Evolutionary conservation across 2,888 invertebrate species (phyloP), one percentile per base, ranked within the genome.

Genomic region (Aplocera efformata): DNA sequence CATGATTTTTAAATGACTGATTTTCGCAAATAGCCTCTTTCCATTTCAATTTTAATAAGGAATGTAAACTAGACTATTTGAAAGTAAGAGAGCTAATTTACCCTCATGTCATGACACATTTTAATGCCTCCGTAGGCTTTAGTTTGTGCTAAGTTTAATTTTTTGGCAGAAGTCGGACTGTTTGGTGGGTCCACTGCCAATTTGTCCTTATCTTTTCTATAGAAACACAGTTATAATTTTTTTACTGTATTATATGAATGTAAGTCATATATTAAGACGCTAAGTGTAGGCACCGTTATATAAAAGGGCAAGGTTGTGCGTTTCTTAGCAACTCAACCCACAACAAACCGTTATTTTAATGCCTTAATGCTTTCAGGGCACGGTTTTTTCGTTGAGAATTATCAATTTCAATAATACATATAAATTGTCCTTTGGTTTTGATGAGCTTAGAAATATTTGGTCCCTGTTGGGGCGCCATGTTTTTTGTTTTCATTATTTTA

Each of bases 241-340:
- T 27, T 32, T 33, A 8, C 11, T 29, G 22, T 39, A 26, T 8
- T 25, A 8, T 8, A 33, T 20, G 21, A 21, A 13, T 25, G 22
- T 30, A 32, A 21, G 24, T 7, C 10, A 1, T 30, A 33, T 24
- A 30, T 36, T 32, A 39, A 43, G 38, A 31, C 11, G 28, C 32
- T 38, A 26, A 45, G 43, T 33, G 27, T 31, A 40, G 41, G 23
- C 36, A 38, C 44, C 48, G 46, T 53, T 50, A 44, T 41, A n/a
- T 25, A 9, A 11, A 55, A 65, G 67, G 68, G 56, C 56, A 62
- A 52, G 58, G 56, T 27, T 45, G 25, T 39, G 9, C 29, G 31
- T 65, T 59, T 31, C 66, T 36, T 56, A 53, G 67, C 64, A 67
- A 69, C 67, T 32, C 10, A 26, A 45, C 55, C 50, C 51, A 58